Evolutionary conservation across 2,888 invertebrate species (phyloP).

Genomic region (Temnothorax rugatulus): DNA sequence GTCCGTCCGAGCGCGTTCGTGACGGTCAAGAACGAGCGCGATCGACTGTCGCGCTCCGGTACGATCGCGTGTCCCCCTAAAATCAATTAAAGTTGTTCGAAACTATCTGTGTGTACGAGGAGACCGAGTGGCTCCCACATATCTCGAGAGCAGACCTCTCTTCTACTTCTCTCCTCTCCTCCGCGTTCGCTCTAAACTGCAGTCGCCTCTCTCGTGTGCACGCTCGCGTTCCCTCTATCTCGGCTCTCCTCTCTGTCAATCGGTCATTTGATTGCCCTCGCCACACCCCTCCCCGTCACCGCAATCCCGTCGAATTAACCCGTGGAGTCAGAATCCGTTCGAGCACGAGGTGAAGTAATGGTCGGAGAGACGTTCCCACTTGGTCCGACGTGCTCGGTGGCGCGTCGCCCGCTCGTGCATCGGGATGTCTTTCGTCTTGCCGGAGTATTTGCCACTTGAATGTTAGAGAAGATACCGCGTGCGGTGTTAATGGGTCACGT

Average conservation of each 20-base stretch:
- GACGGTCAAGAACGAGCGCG: constrained; percentile 41
- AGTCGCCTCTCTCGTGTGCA: constrained; percentile 16
- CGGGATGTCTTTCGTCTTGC: constrained; percentile 27
- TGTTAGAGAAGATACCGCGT: background rate
- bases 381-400: constrained; percentile 37
- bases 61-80: constrained; percentile 62
- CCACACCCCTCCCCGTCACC: constrained; percentile 32
- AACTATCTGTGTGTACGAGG: constrained; percentile 78
- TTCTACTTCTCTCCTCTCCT: constrained; percentile 25
- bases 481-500: no score
- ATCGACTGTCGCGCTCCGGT: constrained; percentile 41
- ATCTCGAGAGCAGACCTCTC: constrained; percentile 67
- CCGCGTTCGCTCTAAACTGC: constrained; percentile 21
- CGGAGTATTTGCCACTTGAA: constrained; percentile 3
- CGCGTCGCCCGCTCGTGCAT: constrained; percentile 21
- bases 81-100: constrained; percentile 77
- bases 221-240: constrained; percentile 45
- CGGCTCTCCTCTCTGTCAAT: constrained; percentile 65
- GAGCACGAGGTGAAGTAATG: constrained; percentile 52
- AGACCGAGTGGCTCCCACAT: constrained; percentile 78
- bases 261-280: constrained; percentile 69
- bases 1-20: background rate
- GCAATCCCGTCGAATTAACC: constrained; percentile 55
- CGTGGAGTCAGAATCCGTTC: constrained; percentile 55
- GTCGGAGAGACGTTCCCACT: constrained; percentile 47